phyloP scores from a whole-genome alignment of 2,888 invertebrate genomes.

The Byasa hedistus region DNA sequence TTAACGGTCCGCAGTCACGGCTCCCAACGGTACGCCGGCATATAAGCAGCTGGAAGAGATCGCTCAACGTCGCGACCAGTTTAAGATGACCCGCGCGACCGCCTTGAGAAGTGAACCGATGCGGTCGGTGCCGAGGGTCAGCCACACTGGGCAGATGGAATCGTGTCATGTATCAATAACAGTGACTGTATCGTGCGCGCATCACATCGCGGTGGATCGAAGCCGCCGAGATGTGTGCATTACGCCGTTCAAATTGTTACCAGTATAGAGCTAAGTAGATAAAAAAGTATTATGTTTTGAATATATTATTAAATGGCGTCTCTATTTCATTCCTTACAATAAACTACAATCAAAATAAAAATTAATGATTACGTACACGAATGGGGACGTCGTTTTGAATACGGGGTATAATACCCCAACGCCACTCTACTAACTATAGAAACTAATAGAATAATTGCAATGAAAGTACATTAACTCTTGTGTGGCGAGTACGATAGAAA shows the following conservation, averaged over 20 bases:
- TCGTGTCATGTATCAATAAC: conserved; percentile 34
- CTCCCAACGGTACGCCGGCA: conserved; percentile 25
- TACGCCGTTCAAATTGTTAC: conserved; percentile 9
- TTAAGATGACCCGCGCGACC: conserved; percentile 31
- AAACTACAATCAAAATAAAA: no score
- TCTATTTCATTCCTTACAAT: no score
- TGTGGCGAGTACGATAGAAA: no score
- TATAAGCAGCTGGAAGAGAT: conserved; percentile 26
- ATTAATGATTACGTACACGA: no score
- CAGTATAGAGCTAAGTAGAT: background rate
- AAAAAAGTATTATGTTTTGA: background rate
- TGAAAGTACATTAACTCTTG: no score
- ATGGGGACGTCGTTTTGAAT: no score
- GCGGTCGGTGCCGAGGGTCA: conserved; percentile 5
- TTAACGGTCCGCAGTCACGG: conserved; percentile 47
- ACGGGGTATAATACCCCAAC: no score
- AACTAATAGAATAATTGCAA: no score
- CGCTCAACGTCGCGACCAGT: conserved; percentile 29
- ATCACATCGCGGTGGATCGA: conserved; percentile 21
- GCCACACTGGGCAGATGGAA: conserved; percentile 21
- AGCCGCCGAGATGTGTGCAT: conserved; percentile 13
- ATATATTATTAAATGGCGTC: no score
- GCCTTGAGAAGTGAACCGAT: conserved; percentile 3
- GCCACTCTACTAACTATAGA: no score
- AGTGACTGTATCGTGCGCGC: conserved; percentile 25